These are phyloP conservation scores for Aricia agestis DNA, from an alignment of 1,140 invertebrate genomes.

Conservation along the genomic window DNA sequence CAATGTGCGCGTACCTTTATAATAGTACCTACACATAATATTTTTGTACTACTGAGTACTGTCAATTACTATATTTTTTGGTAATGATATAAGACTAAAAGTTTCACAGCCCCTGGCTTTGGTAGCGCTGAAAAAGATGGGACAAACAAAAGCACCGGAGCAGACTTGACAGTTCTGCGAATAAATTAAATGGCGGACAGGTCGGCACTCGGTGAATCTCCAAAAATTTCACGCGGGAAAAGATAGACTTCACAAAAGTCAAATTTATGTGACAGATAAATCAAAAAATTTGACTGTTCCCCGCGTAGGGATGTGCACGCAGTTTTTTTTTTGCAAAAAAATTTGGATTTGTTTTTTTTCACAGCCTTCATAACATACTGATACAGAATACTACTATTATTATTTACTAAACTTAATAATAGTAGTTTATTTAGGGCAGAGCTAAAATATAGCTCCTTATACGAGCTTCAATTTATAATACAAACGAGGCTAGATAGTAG, in stretches of 20 bases:
- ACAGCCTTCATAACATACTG: too few species aligned
- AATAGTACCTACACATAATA: too few species aligned
- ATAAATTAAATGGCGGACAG: not conserved
- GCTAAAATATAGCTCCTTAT: not conserved
- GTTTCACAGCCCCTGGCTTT: too few species aligned
- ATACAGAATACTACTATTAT: too few species aligned
- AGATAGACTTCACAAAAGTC: not conserved
- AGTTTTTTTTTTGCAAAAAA: not conserved
- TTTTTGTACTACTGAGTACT: too few species aligned
- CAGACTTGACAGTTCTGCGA: not conserved
- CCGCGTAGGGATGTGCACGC: not conserved
- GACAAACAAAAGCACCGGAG: not conserved
- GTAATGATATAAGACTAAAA: too few species aligned
- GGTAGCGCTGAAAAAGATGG: too few species aligned
- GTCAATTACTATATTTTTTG: too few species aligned
- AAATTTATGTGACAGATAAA: constrained; percentile 3
- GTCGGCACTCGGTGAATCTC: not conserved
- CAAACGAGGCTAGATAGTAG: not conserved
- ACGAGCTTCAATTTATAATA: not conserved
- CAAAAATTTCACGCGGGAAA: not conserved
- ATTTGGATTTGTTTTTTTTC: too few species aligned
- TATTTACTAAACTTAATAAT: too few species aligned
- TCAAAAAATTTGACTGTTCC: not conserved
- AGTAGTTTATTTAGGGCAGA: not conserved
- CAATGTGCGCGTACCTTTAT: too few species aligned